These are phyloP conservation scores for Felis chaus DNA, from an alignment of 2,113 vertebrate species.

Conservation along the genomic window DNA sequence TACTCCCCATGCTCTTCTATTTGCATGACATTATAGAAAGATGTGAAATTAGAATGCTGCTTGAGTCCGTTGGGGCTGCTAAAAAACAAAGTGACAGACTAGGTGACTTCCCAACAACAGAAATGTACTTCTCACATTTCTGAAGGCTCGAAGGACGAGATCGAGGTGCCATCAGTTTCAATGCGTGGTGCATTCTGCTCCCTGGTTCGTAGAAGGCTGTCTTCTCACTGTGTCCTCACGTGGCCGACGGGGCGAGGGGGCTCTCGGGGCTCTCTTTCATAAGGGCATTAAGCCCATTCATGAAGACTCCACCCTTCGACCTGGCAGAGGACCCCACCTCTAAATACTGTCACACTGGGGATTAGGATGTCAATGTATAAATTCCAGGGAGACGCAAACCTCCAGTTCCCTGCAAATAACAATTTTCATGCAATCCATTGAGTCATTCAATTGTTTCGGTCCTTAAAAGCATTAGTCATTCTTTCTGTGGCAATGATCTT, in stretches of 20 bases:
- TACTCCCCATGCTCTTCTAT: not conserved
- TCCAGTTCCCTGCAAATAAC: not conserved
- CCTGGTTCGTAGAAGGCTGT: not conserved
- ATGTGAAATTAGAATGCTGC: not conserved
- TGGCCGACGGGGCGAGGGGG: too few relatives aligned
- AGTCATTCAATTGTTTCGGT: not conserved
- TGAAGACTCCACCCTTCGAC: not conserved
- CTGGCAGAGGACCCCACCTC: not conserved
- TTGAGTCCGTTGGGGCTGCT: not conserved
- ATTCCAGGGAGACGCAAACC: not conserved
- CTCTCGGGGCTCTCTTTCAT: not conserved
- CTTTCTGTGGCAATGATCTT: constrained; percentile 15
- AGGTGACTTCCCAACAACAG: not conserved
- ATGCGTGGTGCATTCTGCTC: not conserved
- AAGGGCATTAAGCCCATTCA: not conserved
- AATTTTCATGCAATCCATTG: not conserved
- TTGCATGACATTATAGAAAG: not conserved
- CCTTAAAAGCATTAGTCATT: not conserved
- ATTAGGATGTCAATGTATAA: not conserved
- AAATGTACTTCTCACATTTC: not conserved
- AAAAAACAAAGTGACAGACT: not conserved
- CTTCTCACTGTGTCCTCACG: not conserved
- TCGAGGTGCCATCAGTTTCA: not conserved
- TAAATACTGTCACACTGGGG: not conserved
- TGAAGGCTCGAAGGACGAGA: not conserved